Evolutionary conservation across 2,113 vertebrate genomes (phyloP).

Genomic region (Boleophthalmus pectinirostris): DNA sequence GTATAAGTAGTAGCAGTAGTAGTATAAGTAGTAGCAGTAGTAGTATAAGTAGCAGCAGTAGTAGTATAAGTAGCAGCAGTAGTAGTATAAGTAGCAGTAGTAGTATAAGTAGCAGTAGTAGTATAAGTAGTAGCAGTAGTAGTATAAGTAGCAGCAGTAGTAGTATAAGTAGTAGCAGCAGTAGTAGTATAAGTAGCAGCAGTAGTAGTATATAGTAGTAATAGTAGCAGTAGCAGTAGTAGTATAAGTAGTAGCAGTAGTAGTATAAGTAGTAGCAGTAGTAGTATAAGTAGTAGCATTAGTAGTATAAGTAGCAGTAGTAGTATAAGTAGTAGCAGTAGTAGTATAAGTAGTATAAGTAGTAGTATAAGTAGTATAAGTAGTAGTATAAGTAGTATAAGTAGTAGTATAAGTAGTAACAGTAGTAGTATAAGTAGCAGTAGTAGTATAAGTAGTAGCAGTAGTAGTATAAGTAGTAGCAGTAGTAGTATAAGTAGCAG

Average conservation of each 20-base stretch:
- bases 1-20: background rate
- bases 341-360: background rate
- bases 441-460: too few relatives aligned
- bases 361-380: too few relatives aligned
- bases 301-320: background rate
- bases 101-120: background rate
- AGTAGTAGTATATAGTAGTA: background rate
- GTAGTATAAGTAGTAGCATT: background rate
- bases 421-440: background rate
- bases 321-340: background rate
- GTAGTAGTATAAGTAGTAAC: background rate
- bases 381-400: too few relatives aligned
- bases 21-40: background rate
- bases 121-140: background rate
- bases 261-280: background rate
- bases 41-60: background rate
- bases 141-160: background rate
- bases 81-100: background rate
- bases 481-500: background rate
- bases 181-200: background rate
- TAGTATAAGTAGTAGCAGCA: too few relatives aligned
- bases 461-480: background rate
- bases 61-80: background rate
- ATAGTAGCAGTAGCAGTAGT: too few relatives aligned
- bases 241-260: background rate